Percentiles rank a stretch among this genome's conserved stretches.
Evolutionary conservation across 2,888 invertebrate species (phyloP).

Genomic region (Sericinus montela): DNA sequence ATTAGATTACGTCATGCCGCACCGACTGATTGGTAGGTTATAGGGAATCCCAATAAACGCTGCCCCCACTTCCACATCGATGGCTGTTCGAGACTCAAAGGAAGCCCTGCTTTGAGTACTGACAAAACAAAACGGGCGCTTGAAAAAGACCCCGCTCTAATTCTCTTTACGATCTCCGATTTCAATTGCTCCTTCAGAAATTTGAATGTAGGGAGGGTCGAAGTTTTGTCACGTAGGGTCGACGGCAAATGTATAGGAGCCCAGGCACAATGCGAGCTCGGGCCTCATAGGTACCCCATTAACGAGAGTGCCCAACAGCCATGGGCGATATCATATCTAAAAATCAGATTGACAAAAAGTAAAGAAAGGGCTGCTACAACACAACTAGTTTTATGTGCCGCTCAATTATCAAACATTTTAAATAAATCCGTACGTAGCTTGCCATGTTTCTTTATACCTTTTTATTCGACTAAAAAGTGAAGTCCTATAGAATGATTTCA

Average conservation of each 20-base stretch:
- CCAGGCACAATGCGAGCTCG: conserved; percentile 71
- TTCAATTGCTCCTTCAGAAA: conserved; percentile 80
- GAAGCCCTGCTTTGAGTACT: conserved; percentile 72
- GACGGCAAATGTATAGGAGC: conserved; percentile 51
- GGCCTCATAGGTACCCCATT: conserved; percentile 74
- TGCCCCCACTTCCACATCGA: conserved; percentile 74
- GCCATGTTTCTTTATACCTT: conserved; percentile 59
- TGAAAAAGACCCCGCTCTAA: conserved; percentile 75
- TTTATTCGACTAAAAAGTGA: conserved; percentile 54
- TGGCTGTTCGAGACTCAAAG: conserved; percentile 77
- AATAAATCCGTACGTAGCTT: conserved; percentile 61
- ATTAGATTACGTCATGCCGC: conserved; percentile 75
- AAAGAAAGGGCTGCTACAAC: conserved; percentile 44
- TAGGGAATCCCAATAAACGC: conserved; percentile 76
- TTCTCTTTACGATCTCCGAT: conserved; percentile 79
- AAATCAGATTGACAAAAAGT: conserved; percentile 72
- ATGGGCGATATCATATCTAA: conserved; percentile 67
- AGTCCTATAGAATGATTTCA: conserved; percentile 32
- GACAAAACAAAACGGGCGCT: conserved; percentile 73
- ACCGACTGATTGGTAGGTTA: conserved; percentile 73
- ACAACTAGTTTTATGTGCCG: conserved; percentile 67
- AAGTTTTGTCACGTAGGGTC: conserved; percentile 78
- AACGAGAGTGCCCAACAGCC: conserved; percentile 69
- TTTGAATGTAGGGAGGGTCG: conserved; percentile 79
- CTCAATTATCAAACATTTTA: conserved; percentile 74